Base-by-base conservation (phyloP, 2,113 vertebrate species). In the Takifugu flavidus region DNA sequence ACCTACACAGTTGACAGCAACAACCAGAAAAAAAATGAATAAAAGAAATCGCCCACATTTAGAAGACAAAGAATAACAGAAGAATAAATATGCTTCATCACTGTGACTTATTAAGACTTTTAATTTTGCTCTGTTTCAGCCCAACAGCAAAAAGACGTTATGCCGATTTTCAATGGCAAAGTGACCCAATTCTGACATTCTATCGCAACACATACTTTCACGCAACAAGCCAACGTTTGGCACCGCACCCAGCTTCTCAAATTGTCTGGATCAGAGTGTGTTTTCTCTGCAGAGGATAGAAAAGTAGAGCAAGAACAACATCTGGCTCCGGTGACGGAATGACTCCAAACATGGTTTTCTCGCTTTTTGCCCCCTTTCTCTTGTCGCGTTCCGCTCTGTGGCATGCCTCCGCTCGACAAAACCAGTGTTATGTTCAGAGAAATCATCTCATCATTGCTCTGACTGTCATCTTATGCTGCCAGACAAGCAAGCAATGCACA, bases 231-330 rank as follows among this genome's bases (percentile, higher is more conserved):
- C 69, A 62, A 65, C 75, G 72, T 80, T 82, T 80, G 72, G 78
- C 71, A 74, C 59, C 70, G 59, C 65, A 59, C 67, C 70, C 31
- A 59, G 50, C 78, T 74, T 77, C 34, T 85, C 72, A 72, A 65
- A 79, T 69, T 71, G 77, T 79, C 68, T 74, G 64, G 71, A 81
- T 82, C 70, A 77, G 29, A 78, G 74, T 68, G 60, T 69, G 60
- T 82, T 82, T 75, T 82, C 77, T 77, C 75, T 74, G 56, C 42
- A 71, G 69, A 83, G 72, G n/a, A 69, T 73, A 71, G 65, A 39
- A 85, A 87, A 85, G 77, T 82, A 66, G 84, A 86, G 81, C 84
- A 78, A 59, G 50, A 75, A 77, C 64, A 82, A 78, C 87, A 87
- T 86, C 74, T 87, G 82, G 80, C 28, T 34, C 56, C 6, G 1